Conservation (phyloP, 1,140 invertebrate species). For the Delia radicum region DNA sequence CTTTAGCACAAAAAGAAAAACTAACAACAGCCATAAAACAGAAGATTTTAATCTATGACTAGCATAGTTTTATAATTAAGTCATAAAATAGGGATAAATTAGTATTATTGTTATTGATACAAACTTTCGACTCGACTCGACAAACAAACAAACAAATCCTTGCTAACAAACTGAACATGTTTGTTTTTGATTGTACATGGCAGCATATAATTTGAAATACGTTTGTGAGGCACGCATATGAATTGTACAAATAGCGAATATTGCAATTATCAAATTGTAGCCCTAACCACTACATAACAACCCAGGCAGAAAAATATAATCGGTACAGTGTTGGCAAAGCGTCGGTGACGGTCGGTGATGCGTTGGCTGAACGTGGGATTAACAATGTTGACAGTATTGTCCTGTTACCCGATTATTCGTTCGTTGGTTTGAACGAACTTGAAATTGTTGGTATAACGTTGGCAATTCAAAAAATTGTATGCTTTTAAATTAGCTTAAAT, state of each 20-base stretch:
- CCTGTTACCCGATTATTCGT: too few species aligned
- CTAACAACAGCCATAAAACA: not conserved
- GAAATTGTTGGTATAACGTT: too few species aligned
- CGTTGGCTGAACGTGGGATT: too few species aligned
- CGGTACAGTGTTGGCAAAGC: too few species aligned
- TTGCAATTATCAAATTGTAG: constrained; percentile 1
- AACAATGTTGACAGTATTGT: too few species aligned
- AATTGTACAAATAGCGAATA: not conserved
- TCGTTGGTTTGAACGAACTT: too few species aligned
- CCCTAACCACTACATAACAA: not conserved
- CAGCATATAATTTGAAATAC: constrained; percentile 5
- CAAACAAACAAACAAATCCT: not conserved
- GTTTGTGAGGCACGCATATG: not conserved
- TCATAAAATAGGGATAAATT: constrained; percentile 21
- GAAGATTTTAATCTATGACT: not conserved
- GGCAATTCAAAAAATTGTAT: too few species aligned
- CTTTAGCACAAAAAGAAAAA: not conserved
- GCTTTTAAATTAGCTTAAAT: too few species aligned
- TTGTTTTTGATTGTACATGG: not conserved
- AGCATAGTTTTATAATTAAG: constrained; percentile 24
- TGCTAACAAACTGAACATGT: not conserved
- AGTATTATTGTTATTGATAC: constrained; percentile 6
- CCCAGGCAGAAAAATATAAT: too few species aligned
- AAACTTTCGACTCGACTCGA: too few species aligned
- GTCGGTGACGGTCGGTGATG: too few species aligned